A percentile compares a stretch with the other conserved stretches of the same genome.
Conservation (phyloP, 2,113 vertebrate species). For the Aptenodytes forsteri region DNA sequence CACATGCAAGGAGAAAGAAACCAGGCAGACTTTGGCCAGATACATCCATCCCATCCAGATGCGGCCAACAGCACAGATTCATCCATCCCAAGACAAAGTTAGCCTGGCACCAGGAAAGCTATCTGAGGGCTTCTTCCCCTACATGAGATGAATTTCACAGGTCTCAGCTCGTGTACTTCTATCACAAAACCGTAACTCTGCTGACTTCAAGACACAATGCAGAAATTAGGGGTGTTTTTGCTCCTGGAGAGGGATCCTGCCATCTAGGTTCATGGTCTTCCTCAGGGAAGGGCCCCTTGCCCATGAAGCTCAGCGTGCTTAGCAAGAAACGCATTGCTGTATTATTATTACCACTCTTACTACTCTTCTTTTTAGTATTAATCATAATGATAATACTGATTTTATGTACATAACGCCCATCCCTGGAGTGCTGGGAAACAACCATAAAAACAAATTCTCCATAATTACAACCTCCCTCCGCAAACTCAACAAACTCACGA, state of each 20-base stretch:
- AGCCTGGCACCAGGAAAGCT: neutral
- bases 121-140: neutral
- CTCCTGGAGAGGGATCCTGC: neutral
- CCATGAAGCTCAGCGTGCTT: neutral
- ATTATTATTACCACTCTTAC: neutral
- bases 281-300: neutral
- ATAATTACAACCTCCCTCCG: neutral
- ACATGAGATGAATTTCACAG: neutral
- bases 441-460: neutral
- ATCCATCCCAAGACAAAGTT: neutral
- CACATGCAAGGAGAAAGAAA: neutral
- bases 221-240: neutral
- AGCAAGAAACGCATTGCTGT: neutral
- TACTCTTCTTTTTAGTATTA: conserved; percentile 13
- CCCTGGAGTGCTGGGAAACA: neutral
- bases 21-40: neutral
- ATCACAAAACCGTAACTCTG: neutral
- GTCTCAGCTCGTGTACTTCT: neutral
- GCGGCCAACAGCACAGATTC: neutral
- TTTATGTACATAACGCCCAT: neutral
- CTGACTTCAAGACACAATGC: neutral
- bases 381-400: neutral
- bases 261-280: neutral
- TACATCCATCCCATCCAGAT: neutral
- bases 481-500: neutral